Evolutionary conservation across 1,140 invertebrate species (phyloP).

Genomic region (Linepithema humile): DNA sequence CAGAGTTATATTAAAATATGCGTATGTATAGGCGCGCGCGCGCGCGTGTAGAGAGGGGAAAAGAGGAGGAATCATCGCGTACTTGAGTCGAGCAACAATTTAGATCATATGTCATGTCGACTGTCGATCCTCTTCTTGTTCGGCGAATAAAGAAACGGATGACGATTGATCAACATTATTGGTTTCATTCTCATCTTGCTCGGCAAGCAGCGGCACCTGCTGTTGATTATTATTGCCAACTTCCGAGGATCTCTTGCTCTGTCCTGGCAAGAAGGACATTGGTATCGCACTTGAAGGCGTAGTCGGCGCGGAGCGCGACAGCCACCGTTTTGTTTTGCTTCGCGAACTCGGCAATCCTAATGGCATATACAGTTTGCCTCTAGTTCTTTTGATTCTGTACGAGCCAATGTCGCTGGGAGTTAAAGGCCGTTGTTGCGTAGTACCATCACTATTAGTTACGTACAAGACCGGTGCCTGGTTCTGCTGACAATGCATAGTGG

Average conservation of each 20-base stretch:
- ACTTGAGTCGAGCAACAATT: background rate
- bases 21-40: constrained; percentile 13
- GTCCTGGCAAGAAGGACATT: constrained; percentile 78
- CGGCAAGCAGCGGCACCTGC: constrained; percentile 80
- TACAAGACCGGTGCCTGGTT: constrained; percentile 77
- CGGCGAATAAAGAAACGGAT: constrained; percentile 52
- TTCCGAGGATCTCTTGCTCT: constrained; percentile 78
- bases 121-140: constrained; percentile 72
- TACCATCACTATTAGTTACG: constrained; percentile 59
- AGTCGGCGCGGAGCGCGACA: constrained; percentile 90
- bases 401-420: constrained; percentile 72
- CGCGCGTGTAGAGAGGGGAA: no score
- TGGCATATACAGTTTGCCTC: constrained; percentile 81
- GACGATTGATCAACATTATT: constrained; percentile 46
- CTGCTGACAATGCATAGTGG: constrained; percentile 65
- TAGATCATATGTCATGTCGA: constrained; percentile 71
- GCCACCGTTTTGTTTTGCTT: constrained; percentile 85
- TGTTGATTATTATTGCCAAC: constrained; percentile 78
- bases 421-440: constrained; percentile 66
- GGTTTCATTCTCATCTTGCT: constrained; percentile 80
- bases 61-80: background rate
- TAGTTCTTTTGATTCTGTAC: constrained; percentile 70
- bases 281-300: constrained; percentile 87
- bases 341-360: constrained; percentile 75
- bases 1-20: constrained; percentile 58